phyloP scores from a whole-genome alignment of 1,140 invertebrate genomes.

The Brachionus sp. region DNA sequence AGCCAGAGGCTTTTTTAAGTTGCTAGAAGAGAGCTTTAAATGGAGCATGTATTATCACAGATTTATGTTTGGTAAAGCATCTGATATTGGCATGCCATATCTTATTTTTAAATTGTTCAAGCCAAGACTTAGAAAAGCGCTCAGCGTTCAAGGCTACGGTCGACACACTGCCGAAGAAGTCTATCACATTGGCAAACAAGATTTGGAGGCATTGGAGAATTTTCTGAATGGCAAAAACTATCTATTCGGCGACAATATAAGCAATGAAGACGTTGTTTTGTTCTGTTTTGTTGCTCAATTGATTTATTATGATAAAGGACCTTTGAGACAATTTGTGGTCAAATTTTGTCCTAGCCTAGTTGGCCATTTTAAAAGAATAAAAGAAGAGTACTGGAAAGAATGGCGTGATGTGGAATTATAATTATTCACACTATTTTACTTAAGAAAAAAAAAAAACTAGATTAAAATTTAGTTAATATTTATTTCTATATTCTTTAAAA shows the following conservation, averaged over 20 bases:
- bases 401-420: background rate
- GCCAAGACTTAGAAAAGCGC: background rate
- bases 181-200: constrained; percentile 38
- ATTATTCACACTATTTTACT: background rate
- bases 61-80: constrained; percentile 9
- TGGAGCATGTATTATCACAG: constrained; percentile 31
- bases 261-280: background rate
- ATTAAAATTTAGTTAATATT: too few species aligned
- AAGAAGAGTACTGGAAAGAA: background rate
- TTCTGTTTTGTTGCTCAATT: constrained; percentile 27
- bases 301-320: constrained; percentile 31
- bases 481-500: too few species aligned
- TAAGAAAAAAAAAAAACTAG: background rate
- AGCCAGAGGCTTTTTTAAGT: constrained; percentile 32
- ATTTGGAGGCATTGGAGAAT: constrained; percentile 25
- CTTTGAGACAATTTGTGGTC: background rate
- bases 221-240: constrained; percentile 9
- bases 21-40: constrained; percentile 36
- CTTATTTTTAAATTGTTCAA: background rate
- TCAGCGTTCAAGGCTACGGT: constrained; percentile 32
- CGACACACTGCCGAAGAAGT: constrained; percentile 27
- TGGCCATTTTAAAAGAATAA: background rate
- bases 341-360: background rate
- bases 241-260: constrained; percentile 7
- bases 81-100: constrained; percentile 16